A percentile compares a stretch with the other conserved stretches of the same genome.
Evolutionary conservation across 2,113 vertebrate genomes (phyloP).

Genomic region (Eublepharis macularius): DNA sequence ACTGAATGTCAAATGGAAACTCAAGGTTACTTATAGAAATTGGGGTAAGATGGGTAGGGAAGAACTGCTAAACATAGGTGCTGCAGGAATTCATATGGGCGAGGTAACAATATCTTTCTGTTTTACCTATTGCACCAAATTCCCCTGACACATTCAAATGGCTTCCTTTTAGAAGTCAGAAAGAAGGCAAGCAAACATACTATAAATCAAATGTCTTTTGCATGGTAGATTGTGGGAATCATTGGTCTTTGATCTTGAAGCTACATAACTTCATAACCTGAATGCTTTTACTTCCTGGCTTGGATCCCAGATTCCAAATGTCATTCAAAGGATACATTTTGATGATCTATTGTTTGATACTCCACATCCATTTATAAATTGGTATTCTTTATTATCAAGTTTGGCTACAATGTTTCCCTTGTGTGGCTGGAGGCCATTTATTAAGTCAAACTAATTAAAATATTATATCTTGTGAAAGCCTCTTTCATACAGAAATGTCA

Average conservation of each 20-base stretch:
- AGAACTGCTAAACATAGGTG: background rate
- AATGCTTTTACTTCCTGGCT: constrained; percentile 74
- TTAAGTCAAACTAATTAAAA: constrained; percentile 41
- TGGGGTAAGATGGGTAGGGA: too few relatives aligned
- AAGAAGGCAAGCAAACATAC: constrained; percentile 49
- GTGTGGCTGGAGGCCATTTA: background rate
- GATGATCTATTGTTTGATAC: constrained; percentile 52
- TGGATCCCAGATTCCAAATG: constrained; percentile 67
- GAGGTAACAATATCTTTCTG: background rate
- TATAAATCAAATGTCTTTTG: constrained; percentile 66
- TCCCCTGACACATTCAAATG: constrained; percentile 2
- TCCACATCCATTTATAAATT: constrained; percentile 52
- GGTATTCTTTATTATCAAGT: background rate
- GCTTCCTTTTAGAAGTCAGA: constrained; percentile 37
- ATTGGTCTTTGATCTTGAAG: constrained; percentile 70
- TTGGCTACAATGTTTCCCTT: constrained; percentile 24
- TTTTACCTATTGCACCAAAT: background rate
- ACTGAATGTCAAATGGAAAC: too few relatives aligned
- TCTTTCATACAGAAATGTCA: background rate
- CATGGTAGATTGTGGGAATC: constrained; percentile 62
- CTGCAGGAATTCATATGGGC: background rate
- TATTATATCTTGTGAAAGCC: background rate
- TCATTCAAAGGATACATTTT: constrained; percentile 67
- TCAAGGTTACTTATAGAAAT: background rate
- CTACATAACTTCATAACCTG: constrained; percentile 47